phyloP scores from a whole-genome alignment of 2,797 vertebrate species.

The Mus spretus region DNA sequence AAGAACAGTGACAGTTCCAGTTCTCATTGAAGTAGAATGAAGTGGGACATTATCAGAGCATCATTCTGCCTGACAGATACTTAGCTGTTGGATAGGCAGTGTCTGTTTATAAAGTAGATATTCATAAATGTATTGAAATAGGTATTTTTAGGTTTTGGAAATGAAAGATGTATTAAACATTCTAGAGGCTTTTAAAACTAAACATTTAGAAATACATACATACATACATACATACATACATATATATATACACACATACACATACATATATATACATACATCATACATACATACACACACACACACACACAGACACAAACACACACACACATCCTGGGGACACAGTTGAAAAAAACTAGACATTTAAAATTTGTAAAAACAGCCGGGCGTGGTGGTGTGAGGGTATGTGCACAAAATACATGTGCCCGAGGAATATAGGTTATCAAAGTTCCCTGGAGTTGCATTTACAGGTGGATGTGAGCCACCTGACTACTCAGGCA shows the following conservation, averaged over 20 bases:
- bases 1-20: slow-evolving; percentile 30
- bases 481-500: neutral
- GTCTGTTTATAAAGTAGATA: neutral
- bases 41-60: neutral
- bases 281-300: too few species aligned
- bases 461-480: neutral
- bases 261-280: too few species aligned
- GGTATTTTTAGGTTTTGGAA: slow-evolving; percentile 27
- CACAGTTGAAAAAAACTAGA: slow-evolving; percentile 20
- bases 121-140: slow-evolving; percentile 22
- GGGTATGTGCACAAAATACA: neutral
- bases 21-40: slow-evolving; percentile 4
- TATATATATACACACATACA: too few species aligned
- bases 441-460: neutral
- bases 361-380: slow-evolving; percentile 20
- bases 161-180: neutral
- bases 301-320: too few species aligned
- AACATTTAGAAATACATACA: neutral
- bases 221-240: too few species aligned
- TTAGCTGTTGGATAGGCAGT: slow-evolving; percentile 43
- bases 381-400: too few species aligned
- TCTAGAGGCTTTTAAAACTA: slow-evolving; percentile 27
- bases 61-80: neutral
- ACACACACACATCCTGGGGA: neutral
- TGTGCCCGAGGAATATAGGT: neutral